These are phyloP conservation scores for Anolis sagrei DNA, from an alignment of 2,113 vertebrate genomes.

Conservation along the genomic window DNA sequence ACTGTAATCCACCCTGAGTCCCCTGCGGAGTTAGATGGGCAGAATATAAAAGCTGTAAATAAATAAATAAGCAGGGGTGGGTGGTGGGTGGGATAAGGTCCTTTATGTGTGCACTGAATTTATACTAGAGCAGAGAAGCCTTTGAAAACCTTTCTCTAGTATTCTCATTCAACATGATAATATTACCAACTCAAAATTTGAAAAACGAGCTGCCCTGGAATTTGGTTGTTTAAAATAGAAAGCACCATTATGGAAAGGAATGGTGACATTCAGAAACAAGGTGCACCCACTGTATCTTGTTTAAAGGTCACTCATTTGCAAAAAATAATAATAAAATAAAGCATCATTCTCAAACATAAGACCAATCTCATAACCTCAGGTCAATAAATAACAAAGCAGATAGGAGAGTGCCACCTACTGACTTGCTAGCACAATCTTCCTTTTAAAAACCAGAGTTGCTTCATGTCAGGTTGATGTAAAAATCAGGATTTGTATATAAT, in stretches of 20 bases:
- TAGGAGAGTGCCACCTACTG: conserved; percentile 24
- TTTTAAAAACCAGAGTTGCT: background rate
- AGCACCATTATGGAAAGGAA: background rate
- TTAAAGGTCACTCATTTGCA: background rate
- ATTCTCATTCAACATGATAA: background rate
- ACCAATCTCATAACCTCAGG: background rate
- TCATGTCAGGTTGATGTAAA: background rate
- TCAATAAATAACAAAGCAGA: conserved; percentile 2
- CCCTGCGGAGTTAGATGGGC: too few species aligned
- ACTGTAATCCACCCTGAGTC: too few species aligned
- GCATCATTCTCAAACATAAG: background rate
- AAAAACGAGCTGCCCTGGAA: background rate
- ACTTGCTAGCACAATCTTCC: background rate
- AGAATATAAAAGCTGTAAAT: too few species aligned
- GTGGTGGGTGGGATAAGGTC: too few species aligned
- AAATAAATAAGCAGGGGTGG: too few species aligned
- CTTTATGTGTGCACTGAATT: background rate
- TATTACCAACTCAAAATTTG: background rate
- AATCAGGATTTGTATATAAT: background rate
- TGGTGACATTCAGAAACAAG: background rate
- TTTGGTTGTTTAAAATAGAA: background rate
- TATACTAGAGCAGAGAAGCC: background rate
- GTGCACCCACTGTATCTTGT: background rate
- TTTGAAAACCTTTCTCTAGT: background rate
- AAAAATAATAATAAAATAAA: too few species aligned